Conservation (phyloP, 30 jellyfish, hydroid and myxozoan genomes). For the Turritopsis rubra region DNA sequence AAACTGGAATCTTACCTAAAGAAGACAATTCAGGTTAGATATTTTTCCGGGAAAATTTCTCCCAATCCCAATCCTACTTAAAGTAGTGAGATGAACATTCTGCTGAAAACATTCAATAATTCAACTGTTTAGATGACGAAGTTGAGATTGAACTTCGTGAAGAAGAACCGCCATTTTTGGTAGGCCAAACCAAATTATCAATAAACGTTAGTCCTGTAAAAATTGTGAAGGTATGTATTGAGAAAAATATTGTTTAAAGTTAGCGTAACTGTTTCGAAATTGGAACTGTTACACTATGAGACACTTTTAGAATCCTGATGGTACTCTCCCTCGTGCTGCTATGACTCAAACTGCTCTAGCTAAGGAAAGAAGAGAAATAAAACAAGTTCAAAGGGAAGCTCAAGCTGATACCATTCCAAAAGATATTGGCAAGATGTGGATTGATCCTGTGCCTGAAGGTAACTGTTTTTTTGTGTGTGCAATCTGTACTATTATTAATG, state of each 20-base stretch:
- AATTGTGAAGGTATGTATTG: constrained; percentile 67
- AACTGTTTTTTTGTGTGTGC: background rate
- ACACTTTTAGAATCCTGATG: constrained; percentile 84
- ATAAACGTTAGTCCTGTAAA: constrained; percentile 87
- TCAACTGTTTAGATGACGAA: constrained; percentile 71
- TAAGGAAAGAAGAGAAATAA: constrained; percentile 91
- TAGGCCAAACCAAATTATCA: constrained; percentile 94
- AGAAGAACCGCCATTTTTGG: constrained; percentile 97
- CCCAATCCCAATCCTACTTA: too few species aligned
- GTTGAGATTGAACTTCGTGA: constrained; percentile 89
- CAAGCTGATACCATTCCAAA: constrained; percentile 94
- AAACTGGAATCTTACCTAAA: constrained; percentile 95
- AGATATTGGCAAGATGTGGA: constrained; percentile 95
- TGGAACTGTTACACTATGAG: background rate
- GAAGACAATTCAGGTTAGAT: constrained; percentile 85
- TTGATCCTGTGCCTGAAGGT: constrained; percentile 98
- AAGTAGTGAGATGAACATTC: too few species aligned
- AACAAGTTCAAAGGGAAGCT: constrained; percentile 85
- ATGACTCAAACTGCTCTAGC: constrained; percentile 91
- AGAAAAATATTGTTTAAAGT: too few species aligned
- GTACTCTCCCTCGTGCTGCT: constrained; percentile 95
- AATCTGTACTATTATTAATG: too few species aligned
- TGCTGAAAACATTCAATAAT: background rate
- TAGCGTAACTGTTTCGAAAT: too few species aligned
- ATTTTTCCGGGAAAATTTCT: background rate